Evolutionary conservation across 2,113 vertebrate species (phyloP).

Genomic region (Cheilinus undulatus): DNA sequence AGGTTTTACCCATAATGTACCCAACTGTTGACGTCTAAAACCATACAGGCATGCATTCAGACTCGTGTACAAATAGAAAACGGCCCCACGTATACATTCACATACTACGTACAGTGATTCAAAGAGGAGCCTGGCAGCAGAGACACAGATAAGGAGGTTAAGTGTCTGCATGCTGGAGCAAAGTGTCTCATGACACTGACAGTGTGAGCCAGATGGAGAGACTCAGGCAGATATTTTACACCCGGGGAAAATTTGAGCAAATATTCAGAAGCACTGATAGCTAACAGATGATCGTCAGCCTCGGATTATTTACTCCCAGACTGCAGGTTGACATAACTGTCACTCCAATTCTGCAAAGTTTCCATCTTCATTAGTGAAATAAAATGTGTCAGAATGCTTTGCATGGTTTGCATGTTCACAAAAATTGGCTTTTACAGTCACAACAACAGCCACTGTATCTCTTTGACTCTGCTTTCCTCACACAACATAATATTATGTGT

Average conservation of each 20-base stretch:
- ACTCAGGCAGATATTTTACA: constrained; percentile 52
- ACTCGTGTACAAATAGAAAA: background rate
- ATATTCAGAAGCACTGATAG: constrained; percentile 67
- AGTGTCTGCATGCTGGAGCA: constrained; percentile 40
- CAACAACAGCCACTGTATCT: no score
- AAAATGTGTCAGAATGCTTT: constrained; percentile 13
- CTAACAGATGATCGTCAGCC: constrained; percentile 69
- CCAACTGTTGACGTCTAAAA: background rate
- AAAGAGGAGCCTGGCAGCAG: constrained; percentile 41
- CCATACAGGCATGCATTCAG: constrained; percentile 13
- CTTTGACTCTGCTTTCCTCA: no score
- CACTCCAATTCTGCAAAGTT: constrained; percentile 46
- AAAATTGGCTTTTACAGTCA: background rate
- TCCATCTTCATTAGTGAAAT: constrained; percentile 51
- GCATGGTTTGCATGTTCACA: constrained; percentile 3
- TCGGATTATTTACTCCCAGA: constrained; percentile 45
- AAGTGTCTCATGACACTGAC: constrained; percentile 59
- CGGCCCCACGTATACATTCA: background rate
- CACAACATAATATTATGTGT: no score
- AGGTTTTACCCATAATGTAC: constrained; percentile 3
- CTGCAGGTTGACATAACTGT: constrained; percentile 62
- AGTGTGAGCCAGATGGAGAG: constrained; percentile 62
- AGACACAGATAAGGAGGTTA: constrained; percentile 27
- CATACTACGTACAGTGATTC: constrained; percentile 6
- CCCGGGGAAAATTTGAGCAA: constrained; percentile 57